phyloP scores from a whole-genome alignment of 2,797 vertebrate species.

The Hypotaenidia okinawae region DNA sequence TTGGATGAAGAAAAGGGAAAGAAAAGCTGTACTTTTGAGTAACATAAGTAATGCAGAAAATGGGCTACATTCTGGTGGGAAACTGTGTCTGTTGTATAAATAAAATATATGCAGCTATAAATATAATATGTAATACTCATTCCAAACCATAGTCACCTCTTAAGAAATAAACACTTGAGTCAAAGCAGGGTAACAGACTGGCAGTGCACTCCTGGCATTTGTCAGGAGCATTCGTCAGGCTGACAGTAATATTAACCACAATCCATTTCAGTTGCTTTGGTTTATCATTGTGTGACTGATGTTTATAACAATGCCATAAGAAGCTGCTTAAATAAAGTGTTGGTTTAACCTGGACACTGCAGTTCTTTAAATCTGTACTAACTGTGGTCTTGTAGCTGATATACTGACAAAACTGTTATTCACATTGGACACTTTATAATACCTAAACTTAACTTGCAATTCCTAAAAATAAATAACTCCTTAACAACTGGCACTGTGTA shows the following conservation, averaged over 20 bases:
- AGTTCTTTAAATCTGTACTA: conserved; percentile 22
- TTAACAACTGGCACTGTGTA: no score
- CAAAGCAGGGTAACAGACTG: conserved; percentile 59
- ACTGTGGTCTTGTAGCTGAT: neutral
- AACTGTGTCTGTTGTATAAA: conserved; percentile 55
- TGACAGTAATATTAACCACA: conserved; percentile 80
- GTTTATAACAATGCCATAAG: conserved; percentile 69
- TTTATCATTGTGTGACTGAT: conserved; percentile 77
- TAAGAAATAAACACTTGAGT: conserved; percentile 70
- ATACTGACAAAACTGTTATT: neutral
- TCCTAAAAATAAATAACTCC: neutral
- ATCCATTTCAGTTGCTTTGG: conserved; percentile 75
- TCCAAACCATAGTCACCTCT: conserved; percentile 36
- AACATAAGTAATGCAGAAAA: conserved; percentile 42
- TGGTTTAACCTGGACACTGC: conserved; percentile 66
- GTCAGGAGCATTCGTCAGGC: conserved; percentile 65
- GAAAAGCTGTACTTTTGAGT: neutral
- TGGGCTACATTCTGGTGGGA: conserved; percentile 27
- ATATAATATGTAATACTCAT: conserved; percentile 58
- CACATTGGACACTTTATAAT: neutral
- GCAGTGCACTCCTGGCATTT: conserved; percentile 66
- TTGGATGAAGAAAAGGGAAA: neutral
- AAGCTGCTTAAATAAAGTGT: conserved; percentile 72
- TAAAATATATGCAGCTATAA: conserved; percentile 66
- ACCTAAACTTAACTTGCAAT: neutral